A percentile compares a stretch with the other conserved stretches of the same genome.
phyloP scores from a whole-genome alignment of 37 sponge, comb jelly and placozoan species.

The Agelas oroides region DNA sequence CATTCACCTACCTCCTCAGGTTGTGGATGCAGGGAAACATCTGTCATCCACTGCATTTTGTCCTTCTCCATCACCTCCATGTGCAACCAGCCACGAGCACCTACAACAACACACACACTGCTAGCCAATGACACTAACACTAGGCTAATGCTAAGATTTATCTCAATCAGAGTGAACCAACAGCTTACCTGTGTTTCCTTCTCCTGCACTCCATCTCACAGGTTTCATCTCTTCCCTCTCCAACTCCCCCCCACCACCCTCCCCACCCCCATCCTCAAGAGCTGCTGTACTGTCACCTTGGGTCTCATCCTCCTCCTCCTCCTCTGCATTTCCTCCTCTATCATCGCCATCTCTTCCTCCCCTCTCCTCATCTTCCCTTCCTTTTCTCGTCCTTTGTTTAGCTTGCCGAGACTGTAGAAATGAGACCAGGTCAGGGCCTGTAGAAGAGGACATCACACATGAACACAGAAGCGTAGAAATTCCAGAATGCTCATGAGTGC shows the following conservation, averaged over 20 bases:
- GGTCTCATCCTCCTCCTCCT: background rate
- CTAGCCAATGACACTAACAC: too few species aligned
- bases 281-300: slow-evolving; percentile 5
- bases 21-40: slow-evolving; percentile 13
- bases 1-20: too few species aligned
- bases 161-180: too few species aligned
- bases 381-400: too few species aligned
- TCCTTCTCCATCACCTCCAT: slow-evolving; percentile 86
- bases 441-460: too few species aligned
- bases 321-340: background rate
- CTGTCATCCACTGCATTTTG: slow-evolving; percentile 88
- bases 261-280: too few species aligned
- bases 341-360: background rate
- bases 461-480: background rate
- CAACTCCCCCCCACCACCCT: too few species aligned
- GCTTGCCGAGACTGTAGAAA: slow-evolving; percentile 43
- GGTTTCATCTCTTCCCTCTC: too few species aligned
- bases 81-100: slow-evolving; percentile 69
- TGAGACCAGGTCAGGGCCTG: slow-evolving; percentile 61
- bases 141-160: too few species aligned
- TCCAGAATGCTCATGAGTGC: too few species aligned
- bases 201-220: too few species aligned
- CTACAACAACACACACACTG: background rate
- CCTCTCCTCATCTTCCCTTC: background rate
- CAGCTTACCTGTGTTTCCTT: too few species aligned